Evolutionary conservation across 2,113 vertebrate genomes (phyloP).

Genomic region (Lutjanus erythropterus): DNA sequence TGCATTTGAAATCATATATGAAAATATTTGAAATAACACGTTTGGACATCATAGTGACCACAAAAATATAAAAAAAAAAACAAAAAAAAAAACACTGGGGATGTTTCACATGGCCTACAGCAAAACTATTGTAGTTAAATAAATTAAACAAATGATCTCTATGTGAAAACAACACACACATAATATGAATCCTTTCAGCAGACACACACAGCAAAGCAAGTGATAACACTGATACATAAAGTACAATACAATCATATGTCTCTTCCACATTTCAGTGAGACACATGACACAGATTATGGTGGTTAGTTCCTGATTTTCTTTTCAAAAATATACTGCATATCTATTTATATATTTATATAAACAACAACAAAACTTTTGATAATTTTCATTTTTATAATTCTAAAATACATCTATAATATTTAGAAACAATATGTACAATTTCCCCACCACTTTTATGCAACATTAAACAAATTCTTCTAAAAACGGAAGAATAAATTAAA

Average conservation of each 20-base stretch:
- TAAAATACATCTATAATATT: slow-evolving; percentile 87
- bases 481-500: slow-evolving; percentile 86
- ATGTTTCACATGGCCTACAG: slow-evolving; percentile 53
- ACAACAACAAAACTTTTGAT: slow-evolving; percentile 72
- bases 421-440: slow-evolving; percentile 79
- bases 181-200: slow-evolving; percentile 41
- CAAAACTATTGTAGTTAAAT: slow-evolving; percentile 78
- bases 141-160: slow-evolving; percentile 76
- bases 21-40: slow-evolving; percentile 40
- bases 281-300: slow-evolving; percentile 55
- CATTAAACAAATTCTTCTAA: slow-evolving; percentile 81
- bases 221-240: slow-evolving; percentile 72
- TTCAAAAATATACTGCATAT: slow-evolving; percentile 79
- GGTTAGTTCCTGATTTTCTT: slow-evolving; percentile 76
- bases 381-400: slow-evolving; percentile 73
- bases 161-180: slow-evolving; percentile 38
- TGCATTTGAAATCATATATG: slow-evolving; percentile 26
- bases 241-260: slow-evolving; percentile 51
- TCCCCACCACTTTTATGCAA: slow-evolving; percentile 69
- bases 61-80: slow-evolving; percentile 25
- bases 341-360: slow-evolving; percentile 79
- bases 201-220: slow-evolving; percentile 44
- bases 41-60: slow-evolving; percentile 29
- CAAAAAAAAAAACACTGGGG: slow-evolving; percentile 10
- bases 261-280: slow-evolving; percentile 54